phyloP scores from a whole-genome alignment of 2,797 vertebrate genomes.

The Falco cherrug region DNA sequence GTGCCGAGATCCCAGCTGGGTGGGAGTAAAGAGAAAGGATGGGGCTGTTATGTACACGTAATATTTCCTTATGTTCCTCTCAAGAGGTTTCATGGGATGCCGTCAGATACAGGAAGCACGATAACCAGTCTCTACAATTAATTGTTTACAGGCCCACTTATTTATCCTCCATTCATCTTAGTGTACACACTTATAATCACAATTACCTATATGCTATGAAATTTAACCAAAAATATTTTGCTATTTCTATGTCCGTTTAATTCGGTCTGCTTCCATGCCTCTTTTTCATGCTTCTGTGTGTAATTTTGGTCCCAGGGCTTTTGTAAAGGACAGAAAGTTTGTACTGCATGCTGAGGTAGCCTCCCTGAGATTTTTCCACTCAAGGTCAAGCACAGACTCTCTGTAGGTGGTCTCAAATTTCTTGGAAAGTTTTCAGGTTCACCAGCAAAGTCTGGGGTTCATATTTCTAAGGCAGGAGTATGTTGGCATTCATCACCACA shows the following conservation, averaged over 20 bases:
- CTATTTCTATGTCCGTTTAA: neutral
- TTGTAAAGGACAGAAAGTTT: neutral
- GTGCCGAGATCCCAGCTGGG: neutral
- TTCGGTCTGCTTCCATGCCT: neutral
- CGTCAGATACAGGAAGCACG: fast-evolving
- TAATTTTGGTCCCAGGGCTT: neutral
- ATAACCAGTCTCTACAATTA: neutral
- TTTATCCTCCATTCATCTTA: neutral
- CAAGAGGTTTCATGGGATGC: neutral
- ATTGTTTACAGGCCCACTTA: neutral
- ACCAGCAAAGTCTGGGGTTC: neutral
- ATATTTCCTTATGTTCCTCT: neutral
- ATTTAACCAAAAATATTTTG: neutral
- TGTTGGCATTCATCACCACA: neutral
- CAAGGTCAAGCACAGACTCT: neutral
- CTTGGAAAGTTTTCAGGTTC: neutral
- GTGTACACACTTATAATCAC: neutral
- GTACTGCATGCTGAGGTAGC: neutral
- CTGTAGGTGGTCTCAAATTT: neutral
- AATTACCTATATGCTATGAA: neutral
- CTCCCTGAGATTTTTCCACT: neutral
- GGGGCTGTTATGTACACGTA: neutral
- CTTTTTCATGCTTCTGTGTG: neutral
- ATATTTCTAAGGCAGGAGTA: neutral
- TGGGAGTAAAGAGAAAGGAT: neutral